Conservation (phyloP, 2,113 vertebrate genomes). For the Melozone crissalis region DNA sequence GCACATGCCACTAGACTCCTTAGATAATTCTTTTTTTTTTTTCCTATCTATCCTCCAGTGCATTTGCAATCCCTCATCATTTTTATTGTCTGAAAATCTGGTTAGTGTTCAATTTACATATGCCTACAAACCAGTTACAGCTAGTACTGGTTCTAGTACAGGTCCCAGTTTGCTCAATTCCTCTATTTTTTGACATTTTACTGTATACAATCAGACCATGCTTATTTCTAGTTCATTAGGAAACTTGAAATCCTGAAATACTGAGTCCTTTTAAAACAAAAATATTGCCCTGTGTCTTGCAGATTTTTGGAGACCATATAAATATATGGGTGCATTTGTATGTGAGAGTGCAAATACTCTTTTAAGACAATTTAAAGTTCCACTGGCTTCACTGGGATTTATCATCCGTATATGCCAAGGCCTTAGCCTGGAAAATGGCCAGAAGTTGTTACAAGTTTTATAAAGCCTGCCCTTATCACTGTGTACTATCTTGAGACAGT, state of each 20-base stretch:
- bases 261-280: background rate
- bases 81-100: constrained; percentile 48
- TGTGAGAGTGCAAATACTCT: background rate
- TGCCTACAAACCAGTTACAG: background rate
- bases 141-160: background rate
- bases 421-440: background rate
- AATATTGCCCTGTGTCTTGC: background rate
- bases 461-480: background rate
- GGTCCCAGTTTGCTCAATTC: background rate
- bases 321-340: background rate
- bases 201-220: background rate
- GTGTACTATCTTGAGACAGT: background rate
- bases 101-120: constrained; percentile 35
- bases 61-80: constrained; percentile 25
- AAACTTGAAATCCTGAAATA: background rate
- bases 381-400: background rate
- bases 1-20: constrained; percentile 36
- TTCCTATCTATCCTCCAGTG: background rate
- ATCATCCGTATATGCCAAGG: background rate
- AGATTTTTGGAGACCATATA: background rate
- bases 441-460: background rate
- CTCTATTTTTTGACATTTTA: background rate
- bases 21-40: constrained; percentile 19
- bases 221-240: background rate
- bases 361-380: background rate